Evolutionary conservation across 2,113 vertebrate species (phyloP).

Genomic region (Psettodes erumei): DNA sequence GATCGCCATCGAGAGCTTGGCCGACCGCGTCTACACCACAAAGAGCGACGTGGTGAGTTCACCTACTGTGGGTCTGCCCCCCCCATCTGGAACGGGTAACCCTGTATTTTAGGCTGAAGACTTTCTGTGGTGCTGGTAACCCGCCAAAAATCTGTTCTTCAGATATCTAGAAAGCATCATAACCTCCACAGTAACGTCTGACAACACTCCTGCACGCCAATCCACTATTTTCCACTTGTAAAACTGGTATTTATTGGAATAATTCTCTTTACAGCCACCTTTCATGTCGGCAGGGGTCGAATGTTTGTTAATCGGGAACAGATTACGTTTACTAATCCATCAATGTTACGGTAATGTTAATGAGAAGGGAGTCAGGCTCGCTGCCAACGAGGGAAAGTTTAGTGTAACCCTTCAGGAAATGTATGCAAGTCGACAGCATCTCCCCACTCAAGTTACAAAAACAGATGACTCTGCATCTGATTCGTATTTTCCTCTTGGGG

Average conservation of each 20-base stretch:
- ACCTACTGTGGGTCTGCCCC: not conserved
- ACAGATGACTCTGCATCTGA: not conserved
- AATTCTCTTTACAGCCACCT: not conserved
- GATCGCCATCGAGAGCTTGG: slow-evolving; percentile 94
- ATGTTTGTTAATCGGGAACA: not conserved
- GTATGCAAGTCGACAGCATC: not conserved
- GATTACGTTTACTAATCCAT: not conserved
- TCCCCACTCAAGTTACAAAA: not conserved
- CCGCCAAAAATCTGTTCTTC: not conserved
- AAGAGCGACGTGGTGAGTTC: slow-evolving; percentile 91
- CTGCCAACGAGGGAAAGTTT: no score
- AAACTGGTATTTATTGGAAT: not conserved
- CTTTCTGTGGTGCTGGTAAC: not conserved
- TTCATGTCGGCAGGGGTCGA: not conserved
- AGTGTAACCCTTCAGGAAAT: no score
- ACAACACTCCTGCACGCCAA: not conserved
- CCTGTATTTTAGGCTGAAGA: not conserved
- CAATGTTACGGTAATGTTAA: not conserved
- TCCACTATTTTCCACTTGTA: not conserved
- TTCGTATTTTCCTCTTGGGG: not conserved
- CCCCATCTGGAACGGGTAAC: not conserved
- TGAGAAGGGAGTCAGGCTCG: not conserved
- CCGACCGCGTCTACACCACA: slow-evolving; percentile 92
- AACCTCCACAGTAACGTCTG: not conserved
- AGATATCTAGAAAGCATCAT: not conserved